phyloP scores from a whole-genome alignment of 2,888 invertebrate genomes.

The Dysmachus trigonus region DNA sequence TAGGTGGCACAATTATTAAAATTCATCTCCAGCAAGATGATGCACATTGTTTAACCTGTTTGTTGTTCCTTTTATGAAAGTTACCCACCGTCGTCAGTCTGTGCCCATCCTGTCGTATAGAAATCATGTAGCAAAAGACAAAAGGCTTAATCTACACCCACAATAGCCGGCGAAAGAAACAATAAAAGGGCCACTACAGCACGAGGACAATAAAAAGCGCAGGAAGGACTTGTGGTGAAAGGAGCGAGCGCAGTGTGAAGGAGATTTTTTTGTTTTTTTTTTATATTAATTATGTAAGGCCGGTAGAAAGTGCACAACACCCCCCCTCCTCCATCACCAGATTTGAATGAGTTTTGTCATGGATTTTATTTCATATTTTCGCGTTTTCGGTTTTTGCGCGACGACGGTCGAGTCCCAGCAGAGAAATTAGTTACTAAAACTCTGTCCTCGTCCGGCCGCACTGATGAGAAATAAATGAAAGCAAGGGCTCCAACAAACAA shows the following conservation, averaged over 20 bases:
- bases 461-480: slow-evolving; percentile 22
- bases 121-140: slow-evolving; percentile 37
- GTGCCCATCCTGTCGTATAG: slow-evolving; percentile 27
- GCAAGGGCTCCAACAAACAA: background rate
- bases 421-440: slow-evolving; percentile 8
- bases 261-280: background rate
- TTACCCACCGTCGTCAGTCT: slow-evolving; percentile 18
- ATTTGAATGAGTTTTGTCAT: slow-evolving; percentile 19
- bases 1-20: slow-evolving; percentile 31
- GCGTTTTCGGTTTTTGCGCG: background rate
- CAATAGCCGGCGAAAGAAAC: slow-evolving; percentile 24
- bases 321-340: background rate
- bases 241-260: background rate
- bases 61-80: slow-evolving; percentile 13
- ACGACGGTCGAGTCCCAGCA: background rate
- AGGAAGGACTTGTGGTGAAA: slow-evolving; percentile 14
- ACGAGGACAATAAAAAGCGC: background rate
- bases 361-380: slow-evolving; percentile 12
- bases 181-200: slow-evolving; percentile 11
- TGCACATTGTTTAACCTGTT: slow-evolving; percentile 13
- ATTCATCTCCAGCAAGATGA: background rate
- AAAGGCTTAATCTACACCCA: slow-evolving; percentile 32
- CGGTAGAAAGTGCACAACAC: background rate
- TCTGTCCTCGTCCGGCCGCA: background rate
- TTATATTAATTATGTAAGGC: slow-evolving; percentile 9